Conservation (phyloP, 2,797 vertebrate genomes). For the Centropyge bicolor region DNA sequence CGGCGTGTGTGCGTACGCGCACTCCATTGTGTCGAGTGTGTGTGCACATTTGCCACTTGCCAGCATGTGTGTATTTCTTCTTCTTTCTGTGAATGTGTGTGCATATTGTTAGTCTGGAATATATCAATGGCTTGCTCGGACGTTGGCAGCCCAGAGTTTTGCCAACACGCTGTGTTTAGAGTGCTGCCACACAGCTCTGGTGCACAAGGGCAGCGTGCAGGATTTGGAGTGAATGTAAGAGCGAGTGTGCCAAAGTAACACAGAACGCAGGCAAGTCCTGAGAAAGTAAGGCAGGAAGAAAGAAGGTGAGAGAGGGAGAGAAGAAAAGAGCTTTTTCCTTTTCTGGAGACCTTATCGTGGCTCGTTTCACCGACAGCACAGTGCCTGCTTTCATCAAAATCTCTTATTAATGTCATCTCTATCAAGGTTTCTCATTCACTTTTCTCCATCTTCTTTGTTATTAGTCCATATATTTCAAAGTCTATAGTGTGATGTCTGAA, state of each 20-base stretch:
- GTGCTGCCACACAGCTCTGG: slow-evolving; percentile 37
- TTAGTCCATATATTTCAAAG: slow-evolving; percentile 10
- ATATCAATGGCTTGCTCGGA: slow-evolving; percentile 62
- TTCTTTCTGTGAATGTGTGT: slow-evolving; percentile 18
- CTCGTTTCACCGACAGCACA: slow-evolving; percentile 31
- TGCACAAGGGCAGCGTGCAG: slow-evolving; percentile 21
- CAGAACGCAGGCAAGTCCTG: slow-evolving; percentile 37
- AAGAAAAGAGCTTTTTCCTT: slow-evolving; percentile 46
- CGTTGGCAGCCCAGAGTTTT: slow-evolving; percentile 36
- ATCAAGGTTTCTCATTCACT: not conserved
- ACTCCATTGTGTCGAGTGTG: slow-evolving; percentile 23
- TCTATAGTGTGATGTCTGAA: slow-evolving; percentile 15
- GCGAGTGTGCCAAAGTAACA: slow-evolving; percentile 54
- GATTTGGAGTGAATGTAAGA: slow-evolving; percentile 57
- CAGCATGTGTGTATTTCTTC: slow-evolving; percentile 6
- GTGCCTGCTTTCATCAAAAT: slow-evolving; percentile 8
- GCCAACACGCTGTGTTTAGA: slow-evolving; percentile 54
- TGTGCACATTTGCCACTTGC: slow-evolving; percentile 14
- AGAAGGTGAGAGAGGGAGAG: not conserved
- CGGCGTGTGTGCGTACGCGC: slow-evolving; percentile 31
- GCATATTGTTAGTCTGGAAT: slow-evolving; percentile 59
- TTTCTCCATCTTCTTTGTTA: slow-evolving; percentile 3
- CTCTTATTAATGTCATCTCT: slow-evolving; percentile 16
- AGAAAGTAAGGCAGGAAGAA: slow-evolving; percentile 18
- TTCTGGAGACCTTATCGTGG: slow-evolving; percentile 50